These are phyloP conservation scores for Ramphastos sulfuratus DNA, from an alignment of 2,113 vertebrate species.

Conservation along the genomic window DNA sequence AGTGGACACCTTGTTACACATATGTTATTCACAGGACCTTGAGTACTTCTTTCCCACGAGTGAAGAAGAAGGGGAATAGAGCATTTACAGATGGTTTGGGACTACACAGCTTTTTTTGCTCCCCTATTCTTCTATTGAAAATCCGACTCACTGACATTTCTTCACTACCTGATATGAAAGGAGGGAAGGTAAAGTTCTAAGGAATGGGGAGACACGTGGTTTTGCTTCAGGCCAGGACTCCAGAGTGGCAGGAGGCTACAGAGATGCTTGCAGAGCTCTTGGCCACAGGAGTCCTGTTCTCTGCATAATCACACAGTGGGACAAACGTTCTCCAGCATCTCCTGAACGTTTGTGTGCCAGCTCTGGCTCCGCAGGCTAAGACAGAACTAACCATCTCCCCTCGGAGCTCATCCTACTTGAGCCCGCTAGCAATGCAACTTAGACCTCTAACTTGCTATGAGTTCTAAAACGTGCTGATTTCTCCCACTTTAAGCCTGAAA, in stretches of 20 bases:
- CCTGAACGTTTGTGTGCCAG: fast-evolving
- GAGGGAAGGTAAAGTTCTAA: not conserved
- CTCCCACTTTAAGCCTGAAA: not conserved
- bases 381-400: not conserved
- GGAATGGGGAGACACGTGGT: not conserved
- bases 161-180: not conserved
- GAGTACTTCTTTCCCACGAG: not conserved
- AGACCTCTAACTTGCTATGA: not conserved
- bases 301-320: not conserved
- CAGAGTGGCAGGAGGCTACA: not conserved
- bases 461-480: not conserved
- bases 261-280: not conserved
- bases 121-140: not conserved
- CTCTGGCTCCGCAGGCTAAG: not conserved
- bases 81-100: not conserved
- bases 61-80: not conserved
- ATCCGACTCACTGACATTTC: not conserved
- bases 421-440: not conserved
- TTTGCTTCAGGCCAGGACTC: not conserved
- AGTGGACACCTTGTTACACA: not conserved
- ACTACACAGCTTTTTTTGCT: not conserved
- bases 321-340: not conserved
- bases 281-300: not conserved
- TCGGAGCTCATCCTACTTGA: not conserved
- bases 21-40: not conserved